Evolutionary conservation across 2,888 invertebrate species (phyloP), one percentile per base, ranked within the genome.

Genomic region (Abrostola triplasia): DNA sequence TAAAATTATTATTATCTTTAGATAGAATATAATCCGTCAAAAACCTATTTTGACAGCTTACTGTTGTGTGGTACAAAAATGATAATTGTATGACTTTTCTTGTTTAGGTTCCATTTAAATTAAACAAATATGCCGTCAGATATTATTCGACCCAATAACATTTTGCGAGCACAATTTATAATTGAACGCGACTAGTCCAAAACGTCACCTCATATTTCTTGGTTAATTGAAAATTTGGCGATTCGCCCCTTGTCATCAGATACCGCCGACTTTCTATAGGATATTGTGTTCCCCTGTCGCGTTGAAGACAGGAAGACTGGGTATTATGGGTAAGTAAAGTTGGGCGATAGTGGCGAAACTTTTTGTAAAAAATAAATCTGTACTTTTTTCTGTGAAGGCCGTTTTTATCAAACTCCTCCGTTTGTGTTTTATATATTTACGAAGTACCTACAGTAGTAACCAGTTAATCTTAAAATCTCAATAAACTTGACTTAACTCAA

Each of bases 221-320:
- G 64, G 73, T 75, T 75, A 76, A 76, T 76, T 76, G 76, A 70
- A 76, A 74, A 76, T 73, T 76, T 75, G 64, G 62, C 66, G 70
- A 67, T 60, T 75, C 66, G 65, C 69, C 70, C 72, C 70, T 53
- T 64, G 67, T 64, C 70, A 74, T 64, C 49, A 73, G 73, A 73
- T 64, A 75, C 72, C 55, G 13, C 36, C 48, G 58, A 50, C 55
- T 59, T 68, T 73, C 64, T 67, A 55, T 61, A 60, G 60, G 70
- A 67, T 75, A 76, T 76, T 76, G 75, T 75, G 59, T 75, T 69
- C 57, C 70, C 56, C 48, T 61, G 69, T 58, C 69, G 55, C 36
- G 41, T 7, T 35, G 58, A 35, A 61, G 56, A 67, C 44, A 42
- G 35, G 13, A 13, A 42, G 42, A 50, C 44, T 36, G 58, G 36